These are phyloP conservation scores for Thalassarche chlororhynchos DNA, from an alignment of 2,113 vertebrate genomes.

Conservation along the genomic window DNA sequence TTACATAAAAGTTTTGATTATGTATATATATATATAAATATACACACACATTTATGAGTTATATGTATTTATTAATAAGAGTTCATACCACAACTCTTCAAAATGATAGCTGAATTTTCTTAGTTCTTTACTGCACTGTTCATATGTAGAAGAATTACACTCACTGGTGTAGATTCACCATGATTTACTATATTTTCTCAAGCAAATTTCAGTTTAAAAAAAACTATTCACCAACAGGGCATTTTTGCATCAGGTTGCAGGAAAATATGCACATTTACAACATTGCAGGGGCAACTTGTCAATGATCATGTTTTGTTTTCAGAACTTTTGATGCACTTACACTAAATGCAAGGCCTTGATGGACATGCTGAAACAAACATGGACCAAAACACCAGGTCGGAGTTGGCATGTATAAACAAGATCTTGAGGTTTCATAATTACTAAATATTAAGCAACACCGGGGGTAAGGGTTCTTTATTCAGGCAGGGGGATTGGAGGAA, in stretches of 20 bases:
- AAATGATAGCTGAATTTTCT: background rate
- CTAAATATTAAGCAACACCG: background rate
- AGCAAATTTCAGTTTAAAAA: background rate
- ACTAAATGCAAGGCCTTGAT: background rate
- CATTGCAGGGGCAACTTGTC: background rate
- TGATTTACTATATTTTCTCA: background rate
- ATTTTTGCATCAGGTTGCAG: background rate
- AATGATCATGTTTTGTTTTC: background rate
- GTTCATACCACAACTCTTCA: background rate
- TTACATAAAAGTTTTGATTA: background rate
- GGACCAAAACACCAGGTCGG: background rate
- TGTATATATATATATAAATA: background rate
- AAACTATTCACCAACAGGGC: background rate
- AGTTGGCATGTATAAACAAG: background rate
- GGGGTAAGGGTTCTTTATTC: background rate
- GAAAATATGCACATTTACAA: background rate
- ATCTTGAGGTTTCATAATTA: background rate
- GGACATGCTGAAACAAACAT: background rate
- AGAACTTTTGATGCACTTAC: background rate
- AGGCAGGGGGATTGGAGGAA: rapidly evolving
- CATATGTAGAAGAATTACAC: background rate
- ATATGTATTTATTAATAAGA: background rate
- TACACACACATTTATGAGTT: background rate
- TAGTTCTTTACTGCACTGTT: background rate
- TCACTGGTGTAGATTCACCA: background rate